Conservation (phyloP, 2,888 invertebrate species). For the Plagodis dolabraria region DNA sequence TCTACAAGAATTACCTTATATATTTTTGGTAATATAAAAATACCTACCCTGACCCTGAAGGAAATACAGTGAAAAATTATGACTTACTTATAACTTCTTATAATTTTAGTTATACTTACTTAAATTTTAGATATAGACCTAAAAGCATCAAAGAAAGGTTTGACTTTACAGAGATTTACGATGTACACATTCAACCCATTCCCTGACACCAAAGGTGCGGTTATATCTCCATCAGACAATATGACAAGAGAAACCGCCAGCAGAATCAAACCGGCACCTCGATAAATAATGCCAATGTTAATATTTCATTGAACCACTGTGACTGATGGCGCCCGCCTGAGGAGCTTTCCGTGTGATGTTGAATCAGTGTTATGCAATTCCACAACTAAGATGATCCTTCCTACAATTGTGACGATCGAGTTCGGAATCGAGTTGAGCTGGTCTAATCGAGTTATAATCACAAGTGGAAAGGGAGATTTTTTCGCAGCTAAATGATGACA, state of each 20-base stretch:
- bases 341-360: slow-evolving; percentile 28
- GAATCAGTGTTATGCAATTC: slow-evolving; percentile 11
- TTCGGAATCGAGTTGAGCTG: background rate
- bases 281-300: slow-evolving; percentile 65
- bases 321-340: slow-evolving; percentile 48
- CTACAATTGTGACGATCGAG: background rate
- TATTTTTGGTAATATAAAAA: too few species aligned
- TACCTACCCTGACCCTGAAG: too few species aligned
- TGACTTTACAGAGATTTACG: too few species aligned
- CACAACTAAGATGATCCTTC: background rate
- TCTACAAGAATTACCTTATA: too few species aligned
- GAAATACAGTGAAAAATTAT: too few species aligned
- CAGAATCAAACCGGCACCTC: slow-evolving; percentile 55
- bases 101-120: too few species aligned
- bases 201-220: slow-evolving; percentile 12
- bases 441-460: background rate
- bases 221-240: slow-evolving; percentile 18
- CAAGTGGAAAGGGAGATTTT: too few species aligned
- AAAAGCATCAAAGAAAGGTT: too few species aligned
- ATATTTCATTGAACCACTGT: slow-evolving; percentile 57
- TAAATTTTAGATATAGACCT: too few species aligned
- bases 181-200: background rate
- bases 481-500: too few species aligned
- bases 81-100: too few species aligned
- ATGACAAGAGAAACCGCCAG: slow-evolving; percentile 65